Evolutionary conservation across 2,888 invertebrate species (phyloP).

Genomic region (Caenorhabditis sp.): DNA sequence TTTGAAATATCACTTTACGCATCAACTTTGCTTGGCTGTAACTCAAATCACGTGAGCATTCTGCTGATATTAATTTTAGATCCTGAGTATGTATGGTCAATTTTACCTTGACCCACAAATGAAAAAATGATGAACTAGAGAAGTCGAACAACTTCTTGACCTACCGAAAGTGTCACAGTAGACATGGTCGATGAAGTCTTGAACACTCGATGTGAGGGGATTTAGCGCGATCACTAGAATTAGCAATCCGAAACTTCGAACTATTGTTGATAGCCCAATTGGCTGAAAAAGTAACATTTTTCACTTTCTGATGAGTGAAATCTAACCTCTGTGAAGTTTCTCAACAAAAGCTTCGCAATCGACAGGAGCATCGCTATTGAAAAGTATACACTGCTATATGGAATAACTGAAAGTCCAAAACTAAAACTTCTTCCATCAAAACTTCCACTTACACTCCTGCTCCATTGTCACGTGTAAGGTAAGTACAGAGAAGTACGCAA

Average conservation of each 20-base stretch:
- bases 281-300: constrained; percentile 11
- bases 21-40: no score
- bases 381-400: constrained; percentile 43
- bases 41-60: no score
- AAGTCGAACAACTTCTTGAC: no score
- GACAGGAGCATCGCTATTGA: constrained; percentile 27
- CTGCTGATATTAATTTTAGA: no score
- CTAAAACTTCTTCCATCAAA: not conserved
- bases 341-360: constrained; percentile 29
- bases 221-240: constrained; percentile 23
- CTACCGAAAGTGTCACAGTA: constrained; percentile 59
- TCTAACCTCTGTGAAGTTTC: constrained; percentile 51
- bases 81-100: no score
- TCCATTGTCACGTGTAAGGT: constrained; percentile 41
- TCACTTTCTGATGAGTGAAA: not conserved
- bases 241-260: constrained; percentile 38
- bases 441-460: constrained; percentile 30
- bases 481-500: constrained; percentile 24
- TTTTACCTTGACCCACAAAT: no score
- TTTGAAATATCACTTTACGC: no score
- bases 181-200: constrained; percentile 47
- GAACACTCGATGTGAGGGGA: constrained; percentile 33
- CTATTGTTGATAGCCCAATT: constrained; percentile 15
- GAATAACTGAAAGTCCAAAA: constrained; percentile 45
- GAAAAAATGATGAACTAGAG: no score